Evolutionary conservation across 2,797 vertebrate genomes (phyloP).

Genomic region (Pangasius larnaudii): DNA sequence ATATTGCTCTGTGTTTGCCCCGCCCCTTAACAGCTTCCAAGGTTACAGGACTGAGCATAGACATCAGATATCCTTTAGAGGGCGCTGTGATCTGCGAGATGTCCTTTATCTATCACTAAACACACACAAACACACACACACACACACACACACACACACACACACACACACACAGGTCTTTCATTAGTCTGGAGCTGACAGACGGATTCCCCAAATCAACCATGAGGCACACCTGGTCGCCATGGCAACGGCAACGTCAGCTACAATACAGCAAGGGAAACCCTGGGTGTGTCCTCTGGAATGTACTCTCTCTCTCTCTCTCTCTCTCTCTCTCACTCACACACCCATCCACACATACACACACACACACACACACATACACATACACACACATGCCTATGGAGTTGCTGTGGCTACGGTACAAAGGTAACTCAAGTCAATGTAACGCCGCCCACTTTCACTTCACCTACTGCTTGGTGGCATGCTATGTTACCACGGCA

Average conservation of each 20-base stretch:
- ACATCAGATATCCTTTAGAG: not conserved
- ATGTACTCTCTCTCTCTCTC: conserved; percentile 5
- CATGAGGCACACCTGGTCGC: conserved; percentile 17
- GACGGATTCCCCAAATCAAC: conserved; percentile 25
- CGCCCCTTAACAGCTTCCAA: not conserved
- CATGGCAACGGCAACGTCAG: not conserved
- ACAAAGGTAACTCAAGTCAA: conserved; percentile 26
- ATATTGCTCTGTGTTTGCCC: not conserved
- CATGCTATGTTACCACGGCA: conserved; percentile 19
- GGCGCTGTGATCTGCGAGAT: not conserved
- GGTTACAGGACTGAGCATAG: not conserved
- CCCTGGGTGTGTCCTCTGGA: conserved; percentile 38
- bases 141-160: conserved; percentile 24
- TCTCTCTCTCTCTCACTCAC: not conserved
- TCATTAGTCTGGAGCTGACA: conserved; percentile 15
- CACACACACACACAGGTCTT: conserved; percentile 7
- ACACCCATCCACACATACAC: not conserved
- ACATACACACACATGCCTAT: conserved; percentile 12
- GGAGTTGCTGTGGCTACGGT: conserved; percentile 22
- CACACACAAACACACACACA: conserved; percentile 10
- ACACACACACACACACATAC: not conserved
- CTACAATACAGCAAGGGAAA: conserved; percentile 29
- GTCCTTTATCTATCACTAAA: not conserved
- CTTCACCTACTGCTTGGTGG: conserved; percentile 23
- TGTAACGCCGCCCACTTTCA: conserved; percentile 21